These are phyloP conservation scores for Valencia hispanica DNA, from an alignment of 2,797 vertebrate species.

Conservation along the genomic window DNA sequence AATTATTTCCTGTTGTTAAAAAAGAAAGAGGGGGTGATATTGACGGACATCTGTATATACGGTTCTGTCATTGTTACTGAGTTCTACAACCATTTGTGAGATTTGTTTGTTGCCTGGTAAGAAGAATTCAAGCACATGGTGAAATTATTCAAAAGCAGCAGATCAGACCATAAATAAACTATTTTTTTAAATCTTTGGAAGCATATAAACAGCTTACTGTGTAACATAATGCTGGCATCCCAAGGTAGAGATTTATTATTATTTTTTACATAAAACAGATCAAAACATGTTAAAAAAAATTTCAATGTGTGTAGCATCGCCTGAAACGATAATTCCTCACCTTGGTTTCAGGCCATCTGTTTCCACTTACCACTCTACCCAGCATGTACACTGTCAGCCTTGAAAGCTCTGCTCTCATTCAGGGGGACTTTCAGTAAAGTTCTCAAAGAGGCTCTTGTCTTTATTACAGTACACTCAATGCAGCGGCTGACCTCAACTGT, in stretches of 20 bases:
- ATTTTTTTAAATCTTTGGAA: neutral
- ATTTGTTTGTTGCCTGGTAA: conserved; percentile 24
- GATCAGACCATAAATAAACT: neutral
- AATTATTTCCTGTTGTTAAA: conserved; percentile 89
- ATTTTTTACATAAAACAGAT: conserved; percentile 21
- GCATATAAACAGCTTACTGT: neutral
- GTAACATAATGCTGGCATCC: neutral
- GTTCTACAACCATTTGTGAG: conserved; percentile 5
- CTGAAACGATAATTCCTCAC: conserved; percentile 72
- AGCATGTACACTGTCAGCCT: conserved; percentile 80
- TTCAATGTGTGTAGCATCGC: conserved; percentile 54
- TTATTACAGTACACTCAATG: conserved; percentile 73
- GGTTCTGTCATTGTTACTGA: conserved; percentile 27
- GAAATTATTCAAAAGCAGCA: neutral
- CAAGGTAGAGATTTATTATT: conserved; percentile 9
- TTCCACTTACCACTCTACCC: conserved; percentile 78
- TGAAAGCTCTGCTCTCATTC: conserved; percentile 75
- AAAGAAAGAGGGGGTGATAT: conserved; percentile 70
- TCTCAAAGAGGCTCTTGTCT: conserved; percentile 78
- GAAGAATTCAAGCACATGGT: conserved; percentile 10
- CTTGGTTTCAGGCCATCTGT: conserved; percentile 78
- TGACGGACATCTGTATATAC: conserved; percentile 65
- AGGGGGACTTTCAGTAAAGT: conserved; percentile 73
- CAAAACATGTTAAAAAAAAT: conserved; percentile 38
- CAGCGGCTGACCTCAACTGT: conserved; percentile 63